Percentiles rank a stretch among this genome's conserved stretches.
These are phyloP conservation scores for Pyrrhia umbra DNA, from an alignment of 2,888 invertebrate genomes.

Conservation along the genomic window DNA sequence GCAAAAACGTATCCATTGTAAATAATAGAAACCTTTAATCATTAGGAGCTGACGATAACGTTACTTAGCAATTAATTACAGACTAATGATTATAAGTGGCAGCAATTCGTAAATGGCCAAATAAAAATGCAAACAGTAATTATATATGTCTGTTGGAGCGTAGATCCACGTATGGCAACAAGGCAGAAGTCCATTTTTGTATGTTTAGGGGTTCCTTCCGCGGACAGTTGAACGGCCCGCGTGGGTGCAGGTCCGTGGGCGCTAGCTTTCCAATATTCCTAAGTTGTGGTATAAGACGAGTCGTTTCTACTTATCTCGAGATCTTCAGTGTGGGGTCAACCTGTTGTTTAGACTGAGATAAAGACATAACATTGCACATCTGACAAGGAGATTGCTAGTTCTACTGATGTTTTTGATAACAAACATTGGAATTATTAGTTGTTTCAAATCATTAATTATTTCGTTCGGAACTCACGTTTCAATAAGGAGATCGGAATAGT, in stretches of 20 bases:
- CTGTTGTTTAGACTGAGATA: constrained; percentile 33
- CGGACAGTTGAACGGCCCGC: constrained; percentile 50
- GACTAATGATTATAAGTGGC: constrained; percentile 22
- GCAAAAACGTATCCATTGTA: constrained; percentile 26
- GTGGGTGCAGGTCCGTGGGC: constrained; percentile 53
- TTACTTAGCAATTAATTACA: constrained; percentile 22
- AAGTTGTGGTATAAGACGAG: constrained; percentile 17
- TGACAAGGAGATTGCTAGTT: constrained; percentile 1
- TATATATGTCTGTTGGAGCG: constrained; percentile 3
- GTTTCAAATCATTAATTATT: not conserved
- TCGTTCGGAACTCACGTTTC: no score
- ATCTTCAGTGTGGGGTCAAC: constrained; percentile 41
- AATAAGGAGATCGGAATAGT: no score
- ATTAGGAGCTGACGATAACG: constrained; percentile 24
- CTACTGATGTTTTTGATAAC: not conserved
- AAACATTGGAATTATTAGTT: not conserved
- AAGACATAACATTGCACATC: constrained; percentile 26
- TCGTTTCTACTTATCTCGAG: constrained; percentile 22
- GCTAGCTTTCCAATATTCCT: constrained; percentile 53
- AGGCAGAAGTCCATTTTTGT: constrained; percentile 43
- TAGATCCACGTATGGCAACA: constrained; percentile 7
- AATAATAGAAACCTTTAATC: constrained; percentile 21
- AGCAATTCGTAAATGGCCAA: constrained; percentile 28
- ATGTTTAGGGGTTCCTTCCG: constrained; percentile 24
- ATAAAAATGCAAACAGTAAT: constrained; percentile 21